phyloP scores from a whole-genome alignment of 2,888 invertebrate species.

The Diaperis boleti region DNA sequence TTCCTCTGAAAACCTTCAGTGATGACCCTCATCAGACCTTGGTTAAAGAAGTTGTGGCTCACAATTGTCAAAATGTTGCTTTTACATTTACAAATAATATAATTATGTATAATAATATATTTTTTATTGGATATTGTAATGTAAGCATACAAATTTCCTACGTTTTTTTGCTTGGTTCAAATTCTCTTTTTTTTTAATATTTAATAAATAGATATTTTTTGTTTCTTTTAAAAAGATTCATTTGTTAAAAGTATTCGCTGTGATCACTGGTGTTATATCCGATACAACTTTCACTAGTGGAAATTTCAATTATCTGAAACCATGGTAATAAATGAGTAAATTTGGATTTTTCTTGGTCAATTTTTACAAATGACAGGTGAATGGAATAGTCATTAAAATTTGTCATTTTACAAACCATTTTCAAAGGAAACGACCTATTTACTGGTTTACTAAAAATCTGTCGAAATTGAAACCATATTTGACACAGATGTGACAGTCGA shows the following conservation, averaged over 20 bases:
- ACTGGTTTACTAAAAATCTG: no score
- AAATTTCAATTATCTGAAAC: neutral
- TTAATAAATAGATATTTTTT: neutral
- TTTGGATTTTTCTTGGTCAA: neutral
- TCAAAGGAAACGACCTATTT: no score
- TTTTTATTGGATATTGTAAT: no score
- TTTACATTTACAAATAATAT: neutral
- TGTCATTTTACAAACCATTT: no score
- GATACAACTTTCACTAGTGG: no score
- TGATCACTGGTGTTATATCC: neutral
- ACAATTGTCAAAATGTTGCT: neutral
- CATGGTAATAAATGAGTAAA: neutral
- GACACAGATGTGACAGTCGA: no score
- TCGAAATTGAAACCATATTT: no score
- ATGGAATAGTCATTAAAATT: no score
- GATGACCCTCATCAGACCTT: neutral
- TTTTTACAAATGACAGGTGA: slow-evolving; percentile 7
- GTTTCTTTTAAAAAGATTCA: neutral
- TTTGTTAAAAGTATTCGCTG: slow-evolving; percentile 4
- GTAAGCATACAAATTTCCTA: neutral
- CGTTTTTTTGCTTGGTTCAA: neutral
- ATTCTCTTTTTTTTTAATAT: neutral
- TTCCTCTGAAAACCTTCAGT: neutral
- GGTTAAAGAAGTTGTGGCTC: neutral
- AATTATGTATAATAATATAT: no score